Evolutionary conservation across 2,113 vertebrate genomes (phyloP), one percentile per base, ranked within the genome.

Genomic region (Anguilla rostrata): DNA sequence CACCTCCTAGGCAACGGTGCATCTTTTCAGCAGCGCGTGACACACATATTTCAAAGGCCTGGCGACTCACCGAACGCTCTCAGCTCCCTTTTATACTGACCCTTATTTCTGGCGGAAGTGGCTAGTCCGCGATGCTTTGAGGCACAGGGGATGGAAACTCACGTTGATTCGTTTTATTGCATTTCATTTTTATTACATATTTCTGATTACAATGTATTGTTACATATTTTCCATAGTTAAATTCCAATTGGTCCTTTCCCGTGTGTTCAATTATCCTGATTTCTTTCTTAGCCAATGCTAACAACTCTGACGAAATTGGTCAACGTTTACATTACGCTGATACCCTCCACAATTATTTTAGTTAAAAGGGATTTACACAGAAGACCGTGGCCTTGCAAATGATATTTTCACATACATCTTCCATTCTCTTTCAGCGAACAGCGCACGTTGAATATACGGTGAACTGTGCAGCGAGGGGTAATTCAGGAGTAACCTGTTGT

Each of bases 401-500:
- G 18, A 60, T 60, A 20, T 15, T 60, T 3, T 60, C n/a, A 34
- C 34, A 34, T 78, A 29, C 1, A 34, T 29, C 4, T 29, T 78
- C 22, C n/a, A 29, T 78, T 60, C 18, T 66, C 60, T 22, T 0
- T 6, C 5, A 63, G 26, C 18, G 18, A 66, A 66, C 60, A 66
- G 5, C n/a, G 66, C 26, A 11, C 66, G 66, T 75, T 75, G 66
- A 66, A 3, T 66, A 66, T 7, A n/a, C 71, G 71, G 71, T 0
- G 71, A 75, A n/a, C 2, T 75, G 71, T 11, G 11, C 71, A 34
- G 71, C 2, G 71, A 66, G 26, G 60, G 60, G 5, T 66, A 22
- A 66, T 22, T 66, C 71, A 75, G 71, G 11, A 34, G n/a, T n/a
- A 75, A 75, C 71, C 71, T 75, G 71, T 75, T 75, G 71, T 75